Conservation (phyloP, 2,113 vertebrate genomes). For the Campylomormyrus tamandua region DNA sequence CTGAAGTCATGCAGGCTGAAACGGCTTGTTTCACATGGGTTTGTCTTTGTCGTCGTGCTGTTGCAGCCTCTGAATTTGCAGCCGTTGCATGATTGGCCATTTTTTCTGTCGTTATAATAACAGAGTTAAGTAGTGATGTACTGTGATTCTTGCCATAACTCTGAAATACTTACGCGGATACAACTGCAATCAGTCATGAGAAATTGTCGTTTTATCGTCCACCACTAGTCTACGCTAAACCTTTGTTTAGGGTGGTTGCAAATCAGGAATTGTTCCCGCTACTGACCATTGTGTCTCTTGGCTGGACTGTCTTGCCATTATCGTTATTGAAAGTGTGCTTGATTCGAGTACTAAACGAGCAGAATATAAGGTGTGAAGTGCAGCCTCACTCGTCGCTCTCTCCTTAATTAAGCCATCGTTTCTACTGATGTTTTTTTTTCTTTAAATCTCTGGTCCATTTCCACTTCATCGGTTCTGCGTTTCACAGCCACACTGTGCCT, state of each 20-base stretch:
- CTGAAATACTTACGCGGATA: background rate
- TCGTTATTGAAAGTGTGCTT: background rate
- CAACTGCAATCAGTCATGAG: background rate
- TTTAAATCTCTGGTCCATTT: background rate
- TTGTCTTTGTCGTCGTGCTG: background rate
- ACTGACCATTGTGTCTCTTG: background rate
- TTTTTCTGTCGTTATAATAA: background rate
- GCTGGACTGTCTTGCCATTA: background rate
- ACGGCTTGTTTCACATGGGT: background rate
- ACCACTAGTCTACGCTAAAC: background rate
- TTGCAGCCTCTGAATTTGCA: background rate
- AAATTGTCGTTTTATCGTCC: background rate
- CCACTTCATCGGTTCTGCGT: background rate
- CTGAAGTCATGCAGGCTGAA: background rate
- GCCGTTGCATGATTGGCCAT: background rate
- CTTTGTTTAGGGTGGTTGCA: background rate
- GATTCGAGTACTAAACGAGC: background rate
- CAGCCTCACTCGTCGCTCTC: background rate
- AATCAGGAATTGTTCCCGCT: background rate
- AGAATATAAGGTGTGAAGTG: background rate
- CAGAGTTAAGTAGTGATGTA: background rate
- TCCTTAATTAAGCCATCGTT: background rate
- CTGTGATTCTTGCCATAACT: background rate
- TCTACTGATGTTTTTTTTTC: background rate
- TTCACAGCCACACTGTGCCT: too few relatives aligned